A percentile compares a stretch with the other conserved stretches of the same genome.
Conservation (phyloP, 2,113 vertebrate genomes). For the Chiloscyllium plagiosum region DNA sequence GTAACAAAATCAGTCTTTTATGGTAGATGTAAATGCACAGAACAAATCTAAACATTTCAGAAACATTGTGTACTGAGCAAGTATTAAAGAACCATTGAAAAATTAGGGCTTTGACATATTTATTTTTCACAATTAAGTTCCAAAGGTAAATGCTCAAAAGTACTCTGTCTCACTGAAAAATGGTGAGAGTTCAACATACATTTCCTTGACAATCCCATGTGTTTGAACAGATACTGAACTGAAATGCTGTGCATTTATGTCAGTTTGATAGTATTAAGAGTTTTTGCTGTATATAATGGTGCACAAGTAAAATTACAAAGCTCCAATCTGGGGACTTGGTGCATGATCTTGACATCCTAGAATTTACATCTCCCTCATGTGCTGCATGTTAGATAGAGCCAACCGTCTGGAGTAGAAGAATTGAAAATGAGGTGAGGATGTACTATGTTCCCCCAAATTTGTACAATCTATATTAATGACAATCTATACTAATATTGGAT, state of each 20-base stretch:
- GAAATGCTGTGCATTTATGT: not conserved
- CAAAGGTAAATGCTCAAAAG: not conserved
- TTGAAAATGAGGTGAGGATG: not conserved
- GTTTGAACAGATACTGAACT: not conserved
- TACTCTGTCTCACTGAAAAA: not conserved
- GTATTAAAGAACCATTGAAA: slow-evolving; percentile 33
- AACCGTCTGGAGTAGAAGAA: no score
- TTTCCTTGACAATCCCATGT: not conserved
- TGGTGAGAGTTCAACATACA: not conserved
- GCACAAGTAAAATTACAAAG: not conserved
- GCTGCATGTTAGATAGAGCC: not conserved
- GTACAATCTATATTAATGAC: no score
- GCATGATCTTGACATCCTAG: not conserved
- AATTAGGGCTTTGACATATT: slow-evolving; percentile 26
- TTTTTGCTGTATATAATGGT: not conserved
- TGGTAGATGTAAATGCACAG: not conserved
- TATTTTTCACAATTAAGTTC: slow-evolving; percentile 31
- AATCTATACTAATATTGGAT: no score
- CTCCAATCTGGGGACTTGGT: not conserved
- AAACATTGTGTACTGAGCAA: slow-evolving; percentile 13
- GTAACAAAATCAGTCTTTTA: slow-evolving; percentile 11
- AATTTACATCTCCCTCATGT: not conserved
- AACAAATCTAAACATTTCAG: slow-evolving; percentile 30
- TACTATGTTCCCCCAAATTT: not conserved
- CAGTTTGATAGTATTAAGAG: not conserved